Base-by-base conservation (phyloP, 2,113 vertebrate genomes). In the Abramis brama region DNA sequence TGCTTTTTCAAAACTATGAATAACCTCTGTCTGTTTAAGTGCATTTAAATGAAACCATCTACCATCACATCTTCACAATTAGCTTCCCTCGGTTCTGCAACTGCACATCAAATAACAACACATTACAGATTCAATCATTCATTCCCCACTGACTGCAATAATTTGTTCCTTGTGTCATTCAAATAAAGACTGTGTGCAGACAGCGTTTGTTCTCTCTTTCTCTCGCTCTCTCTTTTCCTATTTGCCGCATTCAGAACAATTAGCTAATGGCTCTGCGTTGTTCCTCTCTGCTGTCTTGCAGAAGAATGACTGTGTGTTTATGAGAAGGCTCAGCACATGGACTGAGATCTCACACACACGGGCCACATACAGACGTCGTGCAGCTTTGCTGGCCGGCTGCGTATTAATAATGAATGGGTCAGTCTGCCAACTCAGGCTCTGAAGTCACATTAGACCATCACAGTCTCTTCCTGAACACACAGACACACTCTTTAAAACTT, bases 221-320 rank as follows among this genome's bases (percentile, higher is more conserved):
- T 9, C 55, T 27, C 25, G 3, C 33, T 25, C 36, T 62, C 25
- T n/a, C 47, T 36, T 30, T 66, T 13, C 43, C 7, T 43, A 25
- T 43, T 9, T 70, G 55, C 76, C 25, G 25, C 86, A 78, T 30
- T 78, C 30, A 82, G 70, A 73, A 79, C 71, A 86, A 87, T 85
- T 82, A 87, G 86, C 86, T 89, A 89, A 89, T 87, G 82, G 79
- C 23, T 47, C 36, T 27, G 59, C 13, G n/a, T 75, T 70, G 33
- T n/a, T 85, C 59, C 71, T 68, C 77, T 80, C 52, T 30, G 71
- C 64, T 76, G 83, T 85, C 50, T 74, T 78, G 79, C 77, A 66
- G 77, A 79, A 83, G 52, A 60, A 33, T 36, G 27, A 52, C 25
- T 39, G 39, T 17, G 62, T 77, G 36, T 74, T 74, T 36, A 36